Conservation (phyloP, 2,888 invertebrate genomes). For the Drepanosiphum platanoidis region DNA sequence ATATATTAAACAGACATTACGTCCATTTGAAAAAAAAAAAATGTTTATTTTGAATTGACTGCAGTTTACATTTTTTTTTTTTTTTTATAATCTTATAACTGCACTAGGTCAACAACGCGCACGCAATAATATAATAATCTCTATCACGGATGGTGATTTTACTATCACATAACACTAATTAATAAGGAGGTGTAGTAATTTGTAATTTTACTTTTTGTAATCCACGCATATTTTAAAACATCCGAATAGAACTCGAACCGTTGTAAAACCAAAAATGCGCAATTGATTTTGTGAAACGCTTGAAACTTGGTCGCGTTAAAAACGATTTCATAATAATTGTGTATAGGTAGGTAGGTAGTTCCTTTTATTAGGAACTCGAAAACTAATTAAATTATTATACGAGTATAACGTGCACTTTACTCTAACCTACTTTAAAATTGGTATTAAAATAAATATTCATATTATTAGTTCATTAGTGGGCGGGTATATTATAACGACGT, state of each 20-base stretch:
- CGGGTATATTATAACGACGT: too few species aligned
- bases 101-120: constrained; percentile 31
- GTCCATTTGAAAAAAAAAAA: not conserved
- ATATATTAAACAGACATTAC: too few species aligned
- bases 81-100: not conserved
- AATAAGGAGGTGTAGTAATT: constrained; percentile 4
- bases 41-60: not conserved
- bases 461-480: too few species aligned
- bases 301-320: not conserved
- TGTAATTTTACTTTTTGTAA: not conserved
- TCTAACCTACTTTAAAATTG: not conserved
- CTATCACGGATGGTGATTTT: constrained; percentile 10
- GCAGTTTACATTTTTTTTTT: not conserved
- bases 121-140: not conserved
- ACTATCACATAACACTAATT: constrained; percentile 1
- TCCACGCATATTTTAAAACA: not conserved
- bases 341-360: not conserved
- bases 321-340: constrained; percentile 22
- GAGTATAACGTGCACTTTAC: not conserved
- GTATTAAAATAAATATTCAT: not conserved
- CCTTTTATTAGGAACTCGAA: not conserved
- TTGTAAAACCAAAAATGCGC: constrained; percentile 13
- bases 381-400: constrained; percentile 7
- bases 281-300: too few species aligned
- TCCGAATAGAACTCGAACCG: not conserved